Conservation (phyloP, 2,797 vertebrate genomes). For the Coranthus polyacanthus region DNA sequence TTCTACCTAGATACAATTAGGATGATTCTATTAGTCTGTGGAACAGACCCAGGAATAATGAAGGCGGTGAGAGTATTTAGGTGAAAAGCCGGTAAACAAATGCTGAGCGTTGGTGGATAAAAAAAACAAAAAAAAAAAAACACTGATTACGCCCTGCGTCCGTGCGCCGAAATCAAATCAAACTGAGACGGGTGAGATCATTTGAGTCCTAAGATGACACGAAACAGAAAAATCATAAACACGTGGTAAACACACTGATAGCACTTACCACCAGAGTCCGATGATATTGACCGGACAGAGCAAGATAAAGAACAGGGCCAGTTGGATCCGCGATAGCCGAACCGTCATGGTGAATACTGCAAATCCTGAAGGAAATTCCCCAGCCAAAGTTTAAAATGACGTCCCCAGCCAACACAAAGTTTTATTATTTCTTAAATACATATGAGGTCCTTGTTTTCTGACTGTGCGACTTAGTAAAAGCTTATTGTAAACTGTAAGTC, state of each 20-base stretch:
- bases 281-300: constrained; percentile 95
- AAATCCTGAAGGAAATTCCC: constrained; percentile 61
- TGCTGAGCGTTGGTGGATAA: constrained; percentile 3
- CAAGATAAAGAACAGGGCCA: constrained; percentile 92
- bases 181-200: not conserved
- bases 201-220: constrained; percentile 9
- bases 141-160: constrained; percentile 2
- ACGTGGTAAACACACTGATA: constrained; percentile 55
- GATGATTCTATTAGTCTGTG: not conserved
- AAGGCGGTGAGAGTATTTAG: constrained; percentile 15
- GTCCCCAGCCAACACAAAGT: constrained; percentile 47
- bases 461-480: constrained; percentile 34
- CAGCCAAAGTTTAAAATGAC: constrained; percentile 48
- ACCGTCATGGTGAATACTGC: constrained; percentile 82
- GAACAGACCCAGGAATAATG: not conserved
- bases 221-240: constrained; percentile 27
- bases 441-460: constrained; percentile 59
- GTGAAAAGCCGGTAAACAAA: constrained; percentile 49
- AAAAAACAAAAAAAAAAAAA: constrained; percentile 6
- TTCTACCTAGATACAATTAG: not conserved
- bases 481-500: constrained; percentile 44
- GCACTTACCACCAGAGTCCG: constrained; percentile 95
- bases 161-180: constrained; percentile 14
- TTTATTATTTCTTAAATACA: constrained; percentile 54
- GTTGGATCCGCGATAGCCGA: constrained; percentile 89